phyloP scores from a whole-genome alignment of 2,113 vertebrate genomes.

The Murina feae region DNA sequence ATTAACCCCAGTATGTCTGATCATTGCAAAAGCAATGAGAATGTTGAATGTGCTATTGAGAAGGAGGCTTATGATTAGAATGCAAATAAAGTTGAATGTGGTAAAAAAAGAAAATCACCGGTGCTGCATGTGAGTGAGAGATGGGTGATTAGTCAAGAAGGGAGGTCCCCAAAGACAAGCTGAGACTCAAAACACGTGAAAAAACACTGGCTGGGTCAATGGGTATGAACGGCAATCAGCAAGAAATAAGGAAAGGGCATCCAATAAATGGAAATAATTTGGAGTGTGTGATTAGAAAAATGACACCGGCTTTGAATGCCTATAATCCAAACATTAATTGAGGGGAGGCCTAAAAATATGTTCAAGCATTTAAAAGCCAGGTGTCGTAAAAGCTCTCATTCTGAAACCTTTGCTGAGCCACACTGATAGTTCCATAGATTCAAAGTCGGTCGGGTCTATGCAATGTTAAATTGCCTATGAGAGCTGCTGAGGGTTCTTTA shows the following conservation, averaged over 20 bases:
- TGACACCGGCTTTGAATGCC: neutral
- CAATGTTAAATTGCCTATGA: neutral
- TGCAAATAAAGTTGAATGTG: neutral
- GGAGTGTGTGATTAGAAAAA: neutral
- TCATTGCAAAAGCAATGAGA: conserved; percentile 4
- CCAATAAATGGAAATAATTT: neutral
- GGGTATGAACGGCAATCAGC: neutral
- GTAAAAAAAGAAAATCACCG: neutral
- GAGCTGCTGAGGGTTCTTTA: neutral
- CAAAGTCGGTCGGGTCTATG: neutral
- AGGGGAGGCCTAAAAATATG: neutral
- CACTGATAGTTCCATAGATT: neutral
- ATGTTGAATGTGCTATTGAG: neutral
- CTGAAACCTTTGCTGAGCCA: neutral
- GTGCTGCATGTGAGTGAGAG: neutral
- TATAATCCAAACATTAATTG: neutral
- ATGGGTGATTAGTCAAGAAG: neutral
- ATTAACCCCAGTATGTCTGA: conserved; percentile 36
- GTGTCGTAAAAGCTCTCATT: neutral
- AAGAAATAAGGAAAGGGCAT: conserved; percentile 16
- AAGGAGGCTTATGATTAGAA: neutral
- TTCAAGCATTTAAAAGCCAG: neutral
- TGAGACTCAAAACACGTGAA: neutral
- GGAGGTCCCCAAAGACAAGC: conserved; percentile 2
- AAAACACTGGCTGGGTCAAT: neutral